Percentiles rank a stretch among this genome's conserved stretches.
These are phyloP conservation scores for Prionailurus viverrinus DNA, from an alignment of 2,113 vertebrate species.

Conservation along the genomic window DNA sequence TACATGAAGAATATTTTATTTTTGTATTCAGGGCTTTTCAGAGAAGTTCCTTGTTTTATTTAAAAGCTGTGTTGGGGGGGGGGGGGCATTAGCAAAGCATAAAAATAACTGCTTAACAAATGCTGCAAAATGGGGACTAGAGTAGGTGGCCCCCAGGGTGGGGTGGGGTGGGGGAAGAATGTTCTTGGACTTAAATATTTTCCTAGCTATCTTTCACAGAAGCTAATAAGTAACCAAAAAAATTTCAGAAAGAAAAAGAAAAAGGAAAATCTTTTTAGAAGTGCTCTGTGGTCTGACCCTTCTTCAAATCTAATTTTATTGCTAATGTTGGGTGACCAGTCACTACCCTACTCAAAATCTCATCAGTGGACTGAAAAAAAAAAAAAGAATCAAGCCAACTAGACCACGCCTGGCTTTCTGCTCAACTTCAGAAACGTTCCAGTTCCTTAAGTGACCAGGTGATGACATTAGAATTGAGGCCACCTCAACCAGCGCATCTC, in stretches of 20 bases:
- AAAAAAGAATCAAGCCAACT: background rate
- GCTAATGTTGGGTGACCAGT: background rate
- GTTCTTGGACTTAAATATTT: background rate
- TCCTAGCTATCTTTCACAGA: background rate
- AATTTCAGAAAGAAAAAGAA: too few relatives aligned
- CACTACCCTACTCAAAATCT: background rate
- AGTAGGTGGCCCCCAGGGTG: background rate
- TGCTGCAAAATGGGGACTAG: background rate
- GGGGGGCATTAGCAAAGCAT: background rate
- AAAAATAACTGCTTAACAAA: slow-evolving; percentile 47
- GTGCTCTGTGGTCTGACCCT: background rate
- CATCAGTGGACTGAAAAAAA: background rate
- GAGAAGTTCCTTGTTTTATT: slow-evolving; percentile 36
- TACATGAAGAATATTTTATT: slow-evolving; percentile 4
- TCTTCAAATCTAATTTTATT: background rate
- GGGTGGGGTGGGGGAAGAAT: slow-evolving; percentile 51
- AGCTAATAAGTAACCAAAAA: background rate
- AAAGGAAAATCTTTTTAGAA: background rate
- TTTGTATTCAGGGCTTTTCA: slow-evolving; percentile 24
- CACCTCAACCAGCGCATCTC: fast-evolving
- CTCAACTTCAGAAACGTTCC: background rate
- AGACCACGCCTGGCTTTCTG: background rate
- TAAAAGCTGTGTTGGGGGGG: slow-evolving; percentile 25
- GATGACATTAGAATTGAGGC: fast-evolving
- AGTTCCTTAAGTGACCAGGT: background rate